Percentiles rank a stretch among this genome's conserved stretches.
Conservation (phyloP, 2,797 vertebrate genomes). For the Tamandua tetradactyla region DNA sequence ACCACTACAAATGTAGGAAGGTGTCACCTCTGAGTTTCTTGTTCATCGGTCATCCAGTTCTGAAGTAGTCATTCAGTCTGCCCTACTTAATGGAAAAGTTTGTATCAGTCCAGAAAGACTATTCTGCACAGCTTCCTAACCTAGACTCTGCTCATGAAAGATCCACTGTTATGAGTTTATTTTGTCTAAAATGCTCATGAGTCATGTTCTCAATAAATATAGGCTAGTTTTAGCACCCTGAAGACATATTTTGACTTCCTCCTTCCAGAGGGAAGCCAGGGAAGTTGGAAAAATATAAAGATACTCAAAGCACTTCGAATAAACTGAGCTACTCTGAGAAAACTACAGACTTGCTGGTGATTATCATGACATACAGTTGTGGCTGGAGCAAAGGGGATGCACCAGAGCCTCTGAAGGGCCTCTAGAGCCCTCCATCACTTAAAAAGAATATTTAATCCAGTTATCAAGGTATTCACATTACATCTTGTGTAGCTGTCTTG, state of each 20-base stretch:
- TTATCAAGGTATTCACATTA: background rate
- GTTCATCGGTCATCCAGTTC: constrained; percentile 80
- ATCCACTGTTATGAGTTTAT: constrained; percentile 25
- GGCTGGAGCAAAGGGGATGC: background rate
- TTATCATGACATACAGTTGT: background rate
- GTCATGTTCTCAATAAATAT: constrained; percentile 38
- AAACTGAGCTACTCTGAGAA: background rate
- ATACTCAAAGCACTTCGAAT: background rate
- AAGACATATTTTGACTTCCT: constrained; percentile 22
- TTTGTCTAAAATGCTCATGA: constrained; percentile 54
- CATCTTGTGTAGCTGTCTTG: background rate
- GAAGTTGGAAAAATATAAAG: background rate
- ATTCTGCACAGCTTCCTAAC: constrained; percentile 69
- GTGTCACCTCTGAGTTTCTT: constrained; percentile 69
- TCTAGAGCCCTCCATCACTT: background rate
- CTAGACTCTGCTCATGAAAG: constrained; percentile 51
- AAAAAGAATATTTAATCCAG: background rate
- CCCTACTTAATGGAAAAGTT: constrained; percentile 81
- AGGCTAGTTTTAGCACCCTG: background rate
- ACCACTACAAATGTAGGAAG: constrained; percentile 66
- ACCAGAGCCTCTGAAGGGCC: background rate
- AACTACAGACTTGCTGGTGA: background rate
- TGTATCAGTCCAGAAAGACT: constrained; percentile 77
- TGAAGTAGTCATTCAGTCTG: constrained; percentile 77
- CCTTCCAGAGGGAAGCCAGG: constrained; percentile 6